A percentile compares a stretch with the other conserved stretches of the same genome.
phyloP scores from a whole-genome alignment of 2,113 vertebrate genomes.

The Leptobrachium ailaonicum region DNA sequence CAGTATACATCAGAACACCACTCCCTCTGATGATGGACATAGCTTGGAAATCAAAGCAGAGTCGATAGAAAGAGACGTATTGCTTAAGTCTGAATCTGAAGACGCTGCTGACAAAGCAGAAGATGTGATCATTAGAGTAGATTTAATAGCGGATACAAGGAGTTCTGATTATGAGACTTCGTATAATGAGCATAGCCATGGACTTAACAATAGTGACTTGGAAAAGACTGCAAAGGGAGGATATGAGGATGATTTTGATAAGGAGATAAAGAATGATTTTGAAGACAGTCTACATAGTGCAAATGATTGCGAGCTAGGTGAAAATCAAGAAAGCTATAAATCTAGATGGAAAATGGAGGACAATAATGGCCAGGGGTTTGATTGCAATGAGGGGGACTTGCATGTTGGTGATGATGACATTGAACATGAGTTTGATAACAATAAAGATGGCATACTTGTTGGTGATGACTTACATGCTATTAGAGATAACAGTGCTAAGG shows the following conservation, averaged over 20 bases:
- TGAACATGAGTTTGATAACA: constrained; percentile 13
- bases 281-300: constrained; percentile 2
- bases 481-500: not conserved
- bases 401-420: not conserved
- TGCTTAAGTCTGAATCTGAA: constrained; percentile 10
- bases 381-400: not conserved
- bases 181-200: constrained; percentile 14
- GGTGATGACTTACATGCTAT: not conserved
- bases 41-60: not conserved
- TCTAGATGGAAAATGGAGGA: not conserved
- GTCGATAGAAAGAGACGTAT: not conserved
- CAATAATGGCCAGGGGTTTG: constrained; percentile 2
- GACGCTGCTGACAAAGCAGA: not conserved
- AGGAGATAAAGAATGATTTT: not conserved
- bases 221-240: constrained; percentile 12
- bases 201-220: constrained; percentile 18
- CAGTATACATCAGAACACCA: not conserved
- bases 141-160: constrained; percentile 22
- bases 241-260: constrained; percentile 18
- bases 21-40: constrained; percentile 5
- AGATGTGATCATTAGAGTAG: constrained; percentile 14
- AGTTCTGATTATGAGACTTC: constrained; percentile 11
- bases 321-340: constrained; percentile 7
- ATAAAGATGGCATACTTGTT: not conserved
- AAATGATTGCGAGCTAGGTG: constrained; percentile 4